These are phyloP conservation scores for Drosophila ananassae DNA, from an alignment of 1,140 invertebrate genomes.

Conservation along the genomic window DNA sequence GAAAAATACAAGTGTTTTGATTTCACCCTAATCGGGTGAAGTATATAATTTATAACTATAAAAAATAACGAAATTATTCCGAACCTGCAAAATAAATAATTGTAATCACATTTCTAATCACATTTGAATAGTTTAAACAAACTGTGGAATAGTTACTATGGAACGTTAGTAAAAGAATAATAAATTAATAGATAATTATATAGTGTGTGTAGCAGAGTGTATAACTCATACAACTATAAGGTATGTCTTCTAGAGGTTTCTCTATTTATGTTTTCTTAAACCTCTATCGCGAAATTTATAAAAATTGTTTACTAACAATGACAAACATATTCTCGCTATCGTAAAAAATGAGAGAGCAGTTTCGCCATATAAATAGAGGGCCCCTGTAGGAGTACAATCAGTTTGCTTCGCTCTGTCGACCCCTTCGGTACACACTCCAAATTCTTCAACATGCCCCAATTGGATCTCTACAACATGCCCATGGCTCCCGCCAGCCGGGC, in stretches of 20 bases:
- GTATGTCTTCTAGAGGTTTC: not conserved
- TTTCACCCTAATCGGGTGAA: not conserved
- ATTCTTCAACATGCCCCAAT: conserved; percentile 3
- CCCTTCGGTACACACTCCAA: not conserved
- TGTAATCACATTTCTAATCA: too few relatives aligned
- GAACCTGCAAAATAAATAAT: too few relatives aligned
- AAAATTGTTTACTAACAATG: conserved; percentile 45
- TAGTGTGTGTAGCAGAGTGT: too few relatives aligned
- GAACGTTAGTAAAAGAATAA: too few relatives aligned
- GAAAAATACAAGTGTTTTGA: not conserved
- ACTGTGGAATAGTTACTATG: too few relatives aligned
- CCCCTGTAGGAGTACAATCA: conserved; percentile 10
- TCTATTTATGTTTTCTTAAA: not conserved
- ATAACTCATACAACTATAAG: not conserved
- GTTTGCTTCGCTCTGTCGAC: conserved; percentile 20
- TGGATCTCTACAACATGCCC: conserved; percentile 87
- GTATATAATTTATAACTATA: too few relatives aligned
- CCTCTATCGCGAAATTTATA: not conserved
- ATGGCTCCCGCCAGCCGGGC: conserved; percentile 88
- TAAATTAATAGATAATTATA: too few relatives aligned
- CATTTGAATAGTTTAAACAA: too few relatives aligned
- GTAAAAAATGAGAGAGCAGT: not conserved
- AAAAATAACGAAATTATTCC: too few relatives aligned
- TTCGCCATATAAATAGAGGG: conserved; percentile 13
- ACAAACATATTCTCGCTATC: conserved; percentile 24